A percentile compares a stretch with the other conserved stretches of the same genome.
Conservation (phyloP, 1,140 invertebrate species). For the Cotesia typhae region DNA sequence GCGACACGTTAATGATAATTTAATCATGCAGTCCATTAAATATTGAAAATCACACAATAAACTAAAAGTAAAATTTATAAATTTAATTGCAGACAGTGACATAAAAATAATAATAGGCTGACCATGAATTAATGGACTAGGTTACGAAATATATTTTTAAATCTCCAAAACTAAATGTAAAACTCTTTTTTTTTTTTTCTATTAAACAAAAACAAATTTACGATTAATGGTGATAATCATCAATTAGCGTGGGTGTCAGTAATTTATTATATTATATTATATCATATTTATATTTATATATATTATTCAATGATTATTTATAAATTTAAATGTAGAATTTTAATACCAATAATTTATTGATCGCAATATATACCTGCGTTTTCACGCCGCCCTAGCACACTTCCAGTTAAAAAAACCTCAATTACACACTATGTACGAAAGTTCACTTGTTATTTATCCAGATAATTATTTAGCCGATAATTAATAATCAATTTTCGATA, state of each 20-base stretch:
- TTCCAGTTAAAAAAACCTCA: neutral
- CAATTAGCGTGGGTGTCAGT: neutral
- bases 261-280: neutral
- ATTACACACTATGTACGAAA: neutral
- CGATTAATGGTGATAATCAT: no score
- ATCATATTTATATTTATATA: neutral
- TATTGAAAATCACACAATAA: no score
- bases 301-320: neutral
- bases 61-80: no score
- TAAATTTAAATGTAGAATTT: neutral
- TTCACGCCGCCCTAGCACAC: conserved; percentile 31
- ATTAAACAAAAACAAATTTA: no score
- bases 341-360: conserved; percentile 41
- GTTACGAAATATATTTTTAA: no score
- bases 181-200: no score
- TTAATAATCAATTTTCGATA: neutral
- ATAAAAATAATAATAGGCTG: no score
- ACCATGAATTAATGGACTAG: no score
- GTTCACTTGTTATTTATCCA: neutral
- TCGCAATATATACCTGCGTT: conserved; percentile 31
- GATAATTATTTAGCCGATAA: neutral
- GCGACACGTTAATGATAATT: no score
- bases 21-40: no score
- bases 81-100: no score
- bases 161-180: no score